A percentile compares a stretch with the other conserved stretches of the same genome.
Conservation (phyloP, 2,888 invertebrate genomes). For the Mylabris sibirica region DNA sequence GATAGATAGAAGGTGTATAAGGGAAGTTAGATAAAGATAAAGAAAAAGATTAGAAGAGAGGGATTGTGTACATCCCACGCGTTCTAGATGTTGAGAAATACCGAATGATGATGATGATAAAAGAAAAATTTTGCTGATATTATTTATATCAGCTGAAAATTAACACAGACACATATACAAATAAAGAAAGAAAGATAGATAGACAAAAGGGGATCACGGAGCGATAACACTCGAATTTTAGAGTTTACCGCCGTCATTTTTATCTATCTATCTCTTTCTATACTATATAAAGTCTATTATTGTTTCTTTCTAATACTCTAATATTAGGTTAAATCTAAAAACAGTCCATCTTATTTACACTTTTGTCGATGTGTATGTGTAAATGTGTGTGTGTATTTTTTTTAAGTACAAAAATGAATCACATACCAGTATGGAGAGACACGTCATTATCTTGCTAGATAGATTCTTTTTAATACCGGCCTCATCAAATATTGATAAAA, state of each 20-base stretch:
- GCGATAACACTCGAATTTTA: constrained; percentile 2
- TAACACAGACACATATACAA: constrained; percentile 46
- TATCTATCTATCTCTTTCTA: constrained; percentile 37
- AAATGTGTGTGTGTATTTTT: no score
- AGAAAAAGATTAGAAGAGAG: no score
- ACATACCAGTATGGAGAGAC: constrained; percentile 82
- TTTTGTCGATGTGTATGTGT: background rate
- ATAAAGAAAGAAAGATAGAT: constrained; percentile 34
- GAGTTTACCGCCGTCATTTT: background rate
- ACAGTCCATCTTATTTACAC: constrained; percentile 29
- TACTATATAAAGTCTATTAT: no score
- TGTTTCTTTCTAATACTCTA: background rate
- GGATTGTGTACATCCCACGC: constrained; percentile 47
- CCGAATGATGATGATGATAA: constrained; percentile 18
- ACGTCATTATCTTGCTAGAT: constrained; percentile 74
- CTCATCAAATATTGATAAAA: constrained; percentile 79
- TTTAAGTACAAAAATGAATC: constrained; percentile 49
- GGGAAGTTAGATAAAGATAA: background rate
- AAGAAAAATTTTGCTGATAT: constrained; percentile 44
- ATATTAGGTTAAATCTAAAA: constrained; percentile 45
- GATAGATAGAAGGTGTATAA: background rate
- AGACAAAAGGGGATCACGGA: background rate
- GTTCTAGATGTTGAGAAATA: constrained; percentile 51
- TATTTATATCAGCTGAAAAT: constrained; percentile 56
- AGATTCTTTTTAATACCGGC: constrained; percentile 71